Evolutionary conservation across 23 tunicate genomes (phyloP), one percentile per base, ranked within the genome.

Genomic region (Clavelina lepadiformis): DNA sequence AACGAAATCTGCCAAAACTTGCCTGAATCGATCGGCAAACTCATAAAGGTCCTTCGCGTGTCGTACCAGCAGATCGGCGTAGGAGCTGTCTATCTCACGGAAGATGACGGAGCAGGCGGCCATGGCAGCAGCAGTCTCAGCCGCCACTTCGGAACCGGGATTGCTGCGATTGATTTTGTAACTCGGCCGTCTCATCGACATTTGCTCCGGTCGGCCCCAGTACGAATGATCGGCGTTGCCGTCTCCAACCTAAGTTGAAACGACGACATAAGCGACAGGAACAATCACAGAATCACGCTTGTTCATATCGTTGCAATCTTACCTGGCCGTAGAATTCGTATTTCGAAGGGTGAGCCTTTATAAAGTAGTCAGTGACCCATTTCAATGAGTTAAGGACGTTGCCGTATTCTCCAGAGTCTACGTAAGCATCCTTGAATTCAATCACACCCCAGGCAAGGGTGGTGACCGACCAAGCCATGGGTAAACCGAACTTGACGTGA

Each of bases 11-110:
- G 49, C 49, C 15, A 41, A 8, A 15, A 41, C 49, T 22, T 67
- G 69, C 96, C 96, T 73, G 86, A 79, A 88, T 61, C 50, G 61
- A 54, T 88, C 96, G 27, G 98, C 98, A 62, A 93, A 93, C 33
- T 84, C 98, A 61, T 86, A 93, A 37, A 93, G 55, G 31, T 93
- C 94, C 35, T 72, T 85, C 13, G 98, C 98, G 63, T 93, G 98
- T 41, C 73, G 63, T 49, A 93, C 38, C 38, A 87, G 71, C 45
- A 65, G 51, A 26, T 74, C 74, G 45, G 98, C 78, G 72, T 93
- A 93, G 4, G 46, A 24, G 4, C 76, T 73, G 22, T 78, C 71
- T 8, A 60, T 51, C 0, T 69, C 57, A 3, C 72, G 61, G 64
- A 93, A 93, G 21, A 93, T 63, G 11, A 93, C 71, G 19, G 98